These are phyloP conservation scores for Gorsachius magnificus DNA, from an alignment of 2,797 vertebrate genomes.

Conservation along the genomic window DNA sequence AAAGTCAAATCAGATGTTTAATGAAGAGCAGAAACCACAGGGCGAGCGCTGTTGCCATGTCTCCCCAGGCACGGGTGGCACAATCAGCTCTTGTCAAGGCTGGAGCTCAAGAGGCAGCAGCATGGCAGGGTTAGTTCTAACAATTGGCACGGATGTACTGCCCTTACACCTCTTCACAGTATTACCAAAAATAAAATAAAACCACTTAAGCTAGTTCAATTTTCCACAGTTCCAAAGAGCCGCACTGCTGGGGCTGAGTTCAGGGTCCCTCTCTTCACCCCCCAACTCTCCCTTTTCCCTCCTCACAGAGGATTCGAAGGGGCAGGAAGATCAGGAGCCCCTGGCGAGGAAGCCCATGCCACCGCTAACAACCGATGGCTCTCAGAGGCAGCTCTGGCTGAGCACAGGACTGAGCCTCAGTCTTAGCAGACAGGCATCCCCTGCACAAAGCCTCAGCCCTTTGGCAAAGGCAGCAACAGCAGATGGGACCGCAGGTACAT, in stretches of 20 bases:
- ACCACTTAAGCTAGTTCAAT: neutral
- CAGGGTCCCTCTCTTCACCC: neutral
- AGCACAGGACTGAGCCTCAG: neutral
- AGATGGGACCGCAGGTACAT: neutral
- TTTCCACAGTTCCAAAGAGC: neutral
- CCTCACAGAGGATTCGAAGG: neutral
- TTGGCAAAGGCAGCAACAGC: neutral
- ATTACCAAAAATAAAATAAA: neutral
- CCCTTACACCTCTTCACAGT: neutral
- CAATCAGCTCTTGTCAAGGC: neutral
- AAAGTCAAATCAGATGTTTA: neutral
- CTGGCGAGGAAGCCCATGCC: rapidly evolving
- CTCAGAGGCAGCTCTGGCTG: rapidly evolving
- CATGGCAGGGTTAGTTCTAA: neutral
- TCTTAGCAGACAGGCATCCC: neutral
- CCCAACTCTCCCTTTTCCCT: neutral
- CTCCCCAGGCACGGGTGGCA: neutral
- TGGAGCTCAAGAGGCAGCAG: neutral
- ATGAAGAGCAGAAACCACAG: neutral
- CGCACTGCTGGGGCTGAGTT: neutral
- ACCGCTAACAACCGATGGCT: neutral
- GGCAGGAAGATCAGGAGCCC: neutral
- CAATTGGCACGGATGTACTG: rapidly evolving
- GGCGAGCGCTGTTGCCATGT: neutral
- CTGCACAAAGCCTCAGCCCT: neutral